Evolutionary conservation across 2,888 invertebrate species (phyloP).

Genomic region (Pemphredon lugubris): DNA sequence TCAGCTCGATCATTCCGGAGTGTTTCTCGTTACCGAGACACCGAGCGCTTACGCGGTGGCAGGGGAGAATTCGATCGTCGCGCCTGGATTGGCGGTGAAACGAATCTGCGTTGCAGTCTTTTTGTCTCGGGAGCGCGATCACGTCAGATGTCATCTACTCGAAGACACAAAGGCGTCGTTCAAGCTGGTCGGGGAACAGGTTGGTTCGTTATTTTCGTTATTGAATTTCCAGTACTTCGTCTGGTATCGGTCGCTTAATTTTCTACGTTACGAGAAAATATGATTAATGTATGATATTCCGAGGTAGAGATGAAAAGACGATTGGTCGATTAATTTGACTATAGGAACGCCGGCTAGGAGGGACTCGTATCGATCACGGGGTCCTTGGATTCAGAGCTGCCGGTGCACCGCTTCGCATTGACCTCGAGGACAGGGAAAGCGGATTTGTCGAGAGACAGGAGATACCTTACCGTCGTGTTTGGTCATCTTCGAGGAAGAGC

Average conservation of each 20-base stretch:
- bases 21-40: constrained; percentile 93
- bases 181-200: constrained; percentile 82
- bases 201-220: constrained; percentile 26
- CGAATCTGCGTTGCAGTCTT: constrained; percentile 93
- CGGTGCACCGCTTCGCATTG: constrained; percentile 92
- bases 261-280: too few relatives aligned
- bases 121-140: constrained; percentile 69
- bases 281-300: too few relatives aligned
- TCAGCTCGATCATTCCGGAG: constrained; percentile 83
- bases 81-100: constrained; percentile 87
- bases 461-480: constrained; percentile 92
- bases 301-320: too few relatives aligned
- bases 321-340: too few relatives aligned
- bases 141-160: constrained; percentile 92
- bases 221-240: too few relatives aligned
- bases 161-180: constrained; percentile 95
- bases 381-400: constrained; percentile 93
- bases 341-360: constrained; percentile 88
- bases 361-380: constrained; percentile 92
- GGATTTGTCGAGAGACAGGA: constrained; percentile 94
- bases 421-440: constrained; percentile 90
- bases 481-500: constrained; percentile 89
- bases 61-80: constrained; percentile 87
- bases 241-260: too few relatives aligned
- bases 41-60: constrained; percentile 94